Conservation (phyloP, 2,888 invertebrate genomes). For the Seladonia tumulorum region DNA sequence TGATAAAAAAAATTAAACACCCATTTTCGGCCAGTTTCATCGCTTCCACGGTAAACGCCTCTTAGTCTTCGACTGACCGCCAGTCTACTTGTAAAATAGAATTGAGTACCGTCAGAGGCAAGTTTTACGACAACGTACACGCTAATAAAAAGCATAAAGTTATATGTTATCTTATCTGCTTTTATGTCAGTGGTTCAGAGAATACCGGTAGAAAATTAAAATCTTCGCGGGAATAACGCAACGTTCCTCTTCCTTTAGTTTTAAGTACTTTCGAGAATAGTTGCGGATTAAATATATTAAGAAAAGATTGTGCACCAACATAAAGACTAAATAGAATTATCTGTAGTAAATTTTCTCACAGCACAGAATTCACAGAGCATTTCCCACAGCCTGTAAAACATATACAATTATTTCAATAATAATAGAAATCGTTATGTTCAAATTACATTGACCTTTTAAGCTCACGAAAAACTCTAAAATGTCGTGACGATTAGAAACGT, state of each 20-base stretch:
- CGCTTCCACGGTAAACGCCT: constrained; percentile 16
- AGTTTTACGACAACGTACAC: not conserved
- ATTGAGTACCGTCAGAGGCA: not conserved
- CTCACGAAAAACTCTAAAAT: not conserved
- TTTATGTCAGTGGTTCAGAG: not conserved
- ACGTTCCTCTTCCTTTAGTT: too few species aligned
- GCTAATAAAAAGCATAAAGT: not conserved
- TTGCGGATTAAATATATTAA: too few species aligned
- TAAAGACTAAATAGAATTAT: too few species aligned
- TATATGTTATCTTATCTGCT: not conserved
- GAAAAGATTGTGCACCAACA: too few species aligned
- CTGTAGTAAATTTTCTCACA: too few species aligned
- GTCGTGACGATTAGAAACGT: too few species aligned
- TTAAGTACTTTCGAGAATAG: too few species aligned
- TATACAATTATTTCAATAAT: too few species aligned
- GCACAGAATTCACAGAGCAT: too few species aligned
- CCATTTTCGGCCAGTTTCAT: constrained; percentile 21
- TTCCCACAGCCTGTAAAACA: too few species aligned
- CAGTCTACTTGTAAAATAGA: not conserved
- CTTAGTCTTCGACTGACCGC: not conserved
- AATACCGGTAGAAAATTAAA: not conserved
- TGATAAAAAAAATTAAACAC: constrained; percentile 55
- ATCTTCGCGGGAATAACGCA: not conserved
- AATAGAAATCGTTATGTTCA: too few species aligned
- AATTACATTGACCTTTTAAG: too few species aligned